phyloP scores from a whole-genome alignment of 2,113 vertebrate species.

The Gobio gobio region DNA sequence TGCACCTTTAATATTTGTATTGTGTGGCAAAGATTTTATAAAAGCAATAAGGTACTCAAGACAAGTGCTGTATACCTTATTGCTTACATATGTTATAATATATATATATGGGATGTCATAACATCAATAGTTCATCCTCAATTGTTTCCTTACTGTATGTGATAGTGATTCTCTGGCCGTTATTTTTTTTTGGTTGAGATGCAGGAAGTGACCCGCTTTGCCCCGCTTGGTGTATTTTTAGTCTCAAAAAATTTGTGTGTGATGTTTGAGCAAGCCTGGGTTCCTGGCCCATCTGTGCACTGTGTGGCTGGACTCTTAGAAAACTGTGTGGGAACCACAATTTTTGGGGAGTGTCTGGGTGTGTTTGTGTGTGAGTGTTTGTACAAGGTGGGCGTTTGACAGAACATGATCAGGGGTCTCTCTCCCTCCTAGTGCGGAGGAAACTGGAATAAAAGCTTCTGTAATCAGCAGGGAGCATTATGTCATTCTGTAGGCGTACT shows the following conservation, averaged over 20 bases:
- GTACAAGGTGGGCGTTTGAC: constrained; percentile 34
- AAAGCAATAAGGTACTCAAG: no score
- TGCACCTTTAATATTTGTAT: no score
- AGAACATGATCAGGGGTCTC: constrained; percentile 41
- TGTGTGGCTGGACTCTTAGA: background rate
- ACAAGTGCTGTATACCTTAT: no score
- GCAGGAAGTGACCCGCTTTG: constrained; percentile 62
- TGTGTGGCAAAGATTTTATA: no score
- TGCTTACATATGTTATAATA: no score
- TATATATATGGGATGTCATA: background rate
- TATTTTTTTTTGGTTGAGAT: constrained; percentile 27
- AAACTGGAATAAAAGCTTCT: constrained; percentile 66
- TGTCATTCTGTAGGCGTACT: constrained; percentile 68
- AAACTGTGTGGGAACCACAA: constrained; percentile 60
- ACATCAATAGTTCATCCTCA: background rate
- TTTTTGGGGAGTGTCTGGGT: constrained; percentile 30
- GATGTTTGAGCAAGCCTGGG: constrained; percentile 61
- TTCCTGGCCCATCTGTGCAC: constrained; percentile 54
- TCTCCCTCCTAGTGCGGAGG: constrained; percentile 45
- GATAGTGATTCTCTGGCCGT: background rate
- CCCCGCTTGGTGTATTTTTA: constrained; percentile 70
- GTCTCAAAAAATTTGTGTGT: constrained; percentile 43
- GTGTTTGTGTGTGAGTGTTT: constrained; percentile 47
- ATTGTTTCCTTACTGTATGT: no score
- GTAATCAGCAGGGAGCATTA: constrained; percentile 66